phyloP scores from a whole-genome alignment of 1,140 invertebrate genomes.

The Homalodisca vitripennis region DNA sequence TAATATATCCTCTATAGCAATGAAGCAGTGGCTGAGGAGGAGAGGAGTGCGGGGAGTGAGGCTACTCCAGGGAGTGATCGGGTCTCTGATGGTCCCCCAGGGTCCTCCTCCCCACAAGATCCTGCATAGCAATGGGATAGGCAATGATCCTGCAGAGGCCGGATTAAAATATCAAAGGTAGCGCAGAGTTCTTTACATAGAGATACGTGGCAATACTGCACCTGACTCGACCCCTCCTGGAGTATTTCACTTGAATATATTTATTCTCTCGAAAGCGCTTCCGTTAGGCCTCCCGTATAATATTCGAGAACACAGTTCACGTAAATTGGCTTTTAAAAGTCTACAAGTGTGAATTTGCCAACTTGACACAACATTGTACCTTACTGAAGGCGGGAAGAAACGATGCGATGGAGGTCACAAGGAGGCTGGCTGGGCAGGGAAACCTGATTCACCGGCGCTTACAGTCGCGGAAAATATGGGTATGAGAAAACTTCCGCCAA shows the following conservation, averaged over 20 bases:
- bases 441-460: not conserved
- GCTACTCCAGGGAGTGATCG: not conserved
- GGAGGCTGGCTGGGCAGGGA: too few species aligned
- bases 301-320: not conserved
- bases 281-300: not conserved
- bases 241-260: not conserved
- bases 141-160: conserved; percentile 13
- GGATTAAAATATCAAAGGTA: conserved; percentile 26
- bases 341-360: too few species aligned
- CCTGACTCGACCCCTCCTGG: not conserved
- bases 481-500: too few species aligned
- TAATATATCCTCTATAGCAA: not conserved
- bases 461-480: conserved; percentile 7
- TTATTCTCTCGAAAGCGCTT: not conserved
- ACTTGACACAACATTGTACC: too few species aligned
- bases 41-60: not conserved
- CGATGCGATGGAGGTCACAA: not conserved
- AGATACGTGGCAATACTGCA: not conserved
- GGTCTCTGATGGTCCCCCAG: not conserved
- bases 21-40: not conserved
- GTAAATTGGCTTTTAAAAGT: too few species aligned
- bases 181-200: not conserved
- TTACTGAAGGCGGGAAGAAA: too few species aligned
- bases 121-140: conserved; percentile 16
- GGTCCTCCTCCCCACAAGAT: not conserved